Conservation (phyloP, 2,888 invertebrate genomes). For the Eristalis arbustorum region DNA sequence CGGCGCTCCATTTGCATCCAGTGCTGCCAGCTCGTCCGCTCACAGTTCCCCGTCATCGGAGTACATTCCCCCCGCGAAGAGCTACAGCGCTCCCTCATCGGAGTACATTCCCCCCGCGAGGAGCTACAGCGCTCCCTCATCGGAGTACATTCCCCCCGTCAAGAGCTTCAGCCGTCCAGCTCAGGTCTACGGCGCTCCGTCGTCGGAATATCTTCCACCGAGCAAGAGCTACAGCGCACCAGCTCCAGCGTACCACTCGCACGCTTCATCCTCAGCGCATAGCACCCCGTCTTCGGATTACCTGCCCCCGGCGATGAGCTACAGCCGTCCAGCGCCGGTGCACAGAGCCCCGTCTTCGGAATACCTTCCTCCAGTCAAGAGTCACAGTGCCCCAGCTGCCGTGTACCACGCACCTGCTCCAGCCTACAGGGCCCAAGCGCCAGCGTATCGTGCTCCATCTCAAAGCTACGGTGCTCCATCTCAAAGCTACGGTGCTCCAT, state of each 20-base stretch:
- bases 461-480: neutral
- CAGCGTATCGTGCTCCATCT: constrained; percentile 3
- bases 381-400: neutral
- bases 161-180: neutral
- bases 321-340: neutral
- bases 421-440: constrained; percentile 6
- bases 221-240: neutral
- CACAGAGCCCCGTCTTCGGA: neutral
- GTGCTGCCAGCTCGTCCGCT: no score
- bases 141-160: neutral
- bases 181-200: neutral
- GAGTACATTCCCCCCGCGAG: neutral
- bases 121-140: neutral
- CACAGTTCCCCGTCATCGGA: no score
- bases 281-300: neutral
- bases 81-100: neutral
- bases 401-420: neutral
- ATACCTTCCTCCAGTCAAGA: neutral
- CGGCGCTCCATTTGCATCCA: neutral
- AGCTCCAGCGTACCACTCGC: neutral
- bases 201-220: neutral
- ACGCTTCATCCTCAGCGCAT: neutral
- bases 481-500: neutral
- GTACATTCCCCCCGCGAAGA: neutral
- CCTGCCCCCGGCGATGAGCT: neutral